A percentile compares a stretch with the other conserved stretches of the same genome.
These are phyloP conservation scores for Drosophila pseudoananassae DNA, from an alignment of 1,140 invertebrate species.

Conservation along the genomic window DNA sequence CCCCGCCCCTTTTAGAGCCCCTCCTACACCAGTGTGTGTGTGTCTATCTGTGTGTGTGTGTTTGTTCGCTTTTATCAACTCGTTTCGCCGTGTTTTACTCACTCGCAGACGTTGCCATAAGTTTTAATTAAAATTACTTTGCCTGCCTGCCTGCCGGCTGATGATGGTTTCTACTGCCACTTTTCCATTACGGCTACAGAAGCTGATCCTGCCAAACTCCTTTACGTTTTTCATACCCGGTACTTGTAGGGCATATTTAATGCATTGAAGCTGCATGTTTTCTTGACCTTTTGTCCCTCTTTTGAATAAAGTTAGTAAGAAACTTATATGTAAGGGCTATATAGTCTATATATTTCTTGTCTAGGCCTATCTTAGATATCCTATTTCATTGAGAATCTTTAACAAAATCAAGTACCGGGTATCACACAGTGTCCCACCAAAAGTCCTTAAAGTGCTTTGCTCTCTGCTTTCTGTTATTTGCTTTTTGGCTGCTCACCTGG, in stretches of 20 bases:
- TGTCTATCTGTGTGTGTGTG: slow-evolving; percentile 15
- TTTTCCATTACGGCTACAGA: slow-evolving; percentile 10
- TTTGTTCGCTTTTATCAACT: slow-evolving; percentile 75
- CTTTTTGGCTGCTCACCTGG: slow-evolving; percentile 69
- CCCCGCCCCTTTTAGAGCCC: slow-evolving; percentile 15
- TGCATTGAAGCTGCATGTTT: too few relatives aligned
- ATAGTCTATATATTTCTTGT: too few relatives aligned
- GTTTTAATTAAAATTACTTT: slow-evolving; percentile 83
- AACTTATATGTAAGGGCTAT: too few relatives aligned
- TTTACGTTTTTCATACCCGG: slow-evolving; percentile 8
- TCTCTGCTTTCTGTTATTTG: slow-evolving; percentile 80
- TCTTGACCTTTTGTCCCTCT: too few relatives aligned
- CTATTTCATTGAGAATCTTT: too few relatives aligned
- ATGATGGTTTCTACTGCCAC: slow-evolving; percentile 41
- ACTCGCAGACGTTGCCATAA: slow-evolving; percentile 82
- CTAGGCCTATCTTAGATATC: too few relatives aligned
- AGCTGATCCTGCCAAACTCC: slow-evolving; percentile 4
- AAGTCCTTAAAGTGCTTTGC: slow-evolving; percentile 59
- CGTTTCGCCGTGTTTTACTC: slow-evolving; percentile 81
- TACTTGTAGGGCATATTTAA: background rate
- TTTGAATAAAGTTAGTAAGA: too few relatives aligned
- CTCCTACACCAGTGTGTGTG: slow-evolving; percentile 19
- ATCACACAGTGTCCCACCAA: background rate
- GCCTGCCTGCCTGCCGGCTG: slow-evolving; percentile 60
- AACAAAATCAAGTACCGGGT: background rate